These are phyloP conservation scores for Eustalomyia histrio DNA, from an alignment of 2,888 invertebrate genomes.

Conservation along the genomic window DNA sequence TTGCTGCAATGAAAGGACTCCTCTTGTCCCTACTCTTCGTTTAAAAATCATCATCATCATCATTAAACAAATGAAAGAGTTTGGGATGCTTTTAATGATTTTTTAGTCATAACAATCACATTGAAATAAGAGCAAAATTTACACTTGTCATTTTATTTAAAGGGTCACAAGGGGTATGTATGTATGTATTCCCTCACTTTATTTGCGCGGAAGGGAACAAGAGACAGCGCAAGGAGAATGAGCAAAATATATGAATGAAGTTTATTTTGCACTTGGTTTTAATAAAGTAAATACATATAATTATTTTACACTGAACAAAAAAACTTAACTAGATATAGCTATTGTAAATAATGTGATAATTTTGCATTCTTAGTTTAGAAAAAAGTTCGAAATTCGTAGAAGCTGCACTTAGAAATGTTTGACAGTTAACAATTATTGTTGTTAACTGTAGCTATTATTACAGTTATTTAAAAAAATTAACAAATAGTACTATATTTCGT, in stretches of 20 bases:
- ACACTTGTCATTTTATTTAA: constrained; percentile 51
- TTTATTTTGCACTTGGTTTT: constrained; percentile 54
- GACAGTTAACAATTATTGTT: too few species aligned
- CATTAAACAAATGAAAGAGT: constrained; percentile 46
- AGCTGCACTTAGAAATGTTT: too few species aligned
- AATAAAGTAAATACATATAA: constrained; percentile 4
- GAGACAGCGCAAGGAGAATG: not conserved
- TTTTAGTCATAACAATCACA: constrained; percentile 60
- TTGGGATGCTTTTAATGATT: constrained; percentile 60
- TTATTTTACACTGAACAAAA: too few species aligned
- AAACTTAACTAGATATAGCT: too few species aligned
- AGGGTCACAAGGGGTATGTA: constrained; percentile 45
- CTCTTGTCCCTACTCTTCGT: not conserved
- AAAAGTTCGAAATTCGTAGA: too few species aligned
- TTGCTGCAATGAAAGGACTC: not conserved
- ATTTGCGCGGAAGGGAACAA: not conserved
- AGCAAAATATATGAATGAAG: constrained; percentile 51
- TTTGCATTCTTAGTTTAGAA: too few species aligned
- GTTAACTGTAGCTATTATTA: too few species aligned
- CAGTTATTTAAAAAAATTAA: too few species aligned
- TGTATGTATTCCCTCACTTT: constrained; percentile 2
- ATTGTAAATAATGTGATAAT: too few species aligned
- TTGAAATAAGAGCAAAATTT: constrained; percentile 63
- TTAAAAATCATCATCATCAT: constrained; percentile 21
- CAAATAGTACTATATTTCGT: too few species aligned